Evolutionary conservation across 2,113 vertebrate genomes (phyloP).

Genomic region (Theristicus caerulescens): DNA sequence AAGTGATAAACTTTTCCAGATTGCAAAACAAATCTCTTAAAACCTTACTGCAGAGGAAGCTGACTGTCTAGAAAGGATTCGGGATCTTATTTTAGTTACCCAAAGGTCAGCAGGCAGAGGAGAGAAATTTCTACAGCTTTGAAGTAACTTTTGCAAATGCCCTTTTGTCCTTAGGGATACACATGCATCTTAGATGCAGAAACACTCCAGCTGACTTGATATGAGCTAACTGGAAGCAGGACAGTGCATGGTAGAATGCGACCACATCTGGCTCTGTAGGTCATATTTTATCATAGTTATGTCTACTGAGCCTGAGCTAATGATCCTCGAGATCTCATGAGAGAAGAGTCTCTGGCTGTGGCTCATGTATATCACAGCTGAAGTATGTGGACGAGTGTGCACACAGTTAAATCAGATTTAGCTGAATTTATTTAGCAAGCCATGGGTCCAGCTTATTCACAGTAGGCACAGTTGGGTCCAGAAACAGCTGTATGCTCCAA

Average conservation of each 20-base stretch:
- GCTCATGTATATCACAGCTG: background rate
- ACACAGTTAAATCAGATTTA: background rate
- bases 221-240: background rate
- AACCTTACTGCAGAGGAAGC: background rate
- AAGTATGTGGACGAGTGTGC: background rate
- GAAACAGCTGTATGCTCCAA: background rate
- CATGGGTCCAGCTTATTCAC: background rate
- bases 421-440: background rate
- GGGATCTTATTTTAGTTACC: background rate
- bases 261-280: background rate
- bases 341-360: background rate
- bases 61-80: background rate
- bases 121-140: background rate
- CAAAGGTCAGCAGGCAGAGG: background rate
- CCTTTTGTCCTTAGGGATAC: background rate
- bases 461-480: background rate
- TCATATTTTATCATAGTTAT: background rate
- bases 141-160: background rate
- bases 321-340: background rate
- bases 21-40: background rate
- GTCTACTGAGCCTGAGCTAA: background rate
- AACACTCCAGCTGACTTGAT: background rate
- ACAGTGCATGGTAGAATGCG: background rate
- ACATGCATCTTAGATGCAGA: background rate
- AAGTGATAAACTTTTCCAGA: background rate